These are phyloP conservation scores for Rhopilema esculentum DNA, from an alignment of 30 jellyfish, hydroid and myxozoan genomes.

Conservation along the genomic window DNA sequence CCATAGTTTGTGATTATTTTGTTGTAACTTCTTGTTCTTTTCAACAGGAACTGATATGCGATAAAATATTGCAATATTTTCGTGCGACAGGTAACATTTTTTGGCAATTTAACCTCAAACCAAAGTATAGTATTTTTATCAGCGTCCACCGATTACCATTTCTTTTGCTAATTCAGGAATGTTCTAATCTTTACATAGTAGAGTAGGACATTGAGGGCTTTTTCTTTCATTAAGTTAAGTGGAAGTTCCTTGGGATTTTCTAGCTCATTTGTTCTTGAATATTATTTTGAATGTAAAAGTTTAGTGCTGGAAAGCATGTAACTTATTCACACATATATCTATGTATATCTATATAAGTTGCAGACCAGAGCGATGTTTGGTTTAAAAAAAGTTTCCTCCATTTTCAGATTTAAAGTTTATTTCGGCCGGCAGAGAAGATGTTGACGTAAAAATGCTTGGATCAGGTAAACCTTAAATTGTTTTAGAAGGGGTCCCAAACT, in stretches of 20 bases:
- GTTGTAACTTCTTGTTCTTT: constrained; percentile 10
- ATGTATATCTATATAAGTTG: background rate
- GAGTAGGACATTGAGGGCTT: background rate
- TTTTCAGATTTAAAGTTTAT: constrained; percentile 75
- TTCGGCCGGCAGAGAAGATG: constrained; percentile 95
- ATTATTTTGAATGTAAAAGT: no score
- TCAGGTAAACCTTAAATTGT: no score
- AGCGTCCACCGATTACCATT: no score
- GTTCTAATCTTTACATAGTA: no score
- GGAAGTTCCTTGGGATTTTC: no score
- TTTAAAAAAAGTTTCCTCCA: background rate
- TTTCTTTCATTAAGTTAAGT: no score
- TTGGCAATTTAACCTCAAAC: no score
- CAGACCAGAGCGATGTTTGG: background rate
- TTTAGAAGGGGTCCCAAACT: no score
- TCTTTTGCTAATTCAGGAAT: no score
- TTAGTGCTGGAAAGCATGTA: background rate
- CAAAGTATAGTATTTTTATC: no score
- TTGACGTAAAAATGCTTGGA: constrained; percentile 94
- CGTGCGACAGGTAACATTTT: constrained; percentile 62
- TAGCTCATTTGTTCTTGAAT: no score
- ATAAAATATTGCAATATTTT: constrained; percentile 31
- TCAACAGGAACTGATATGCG: constrained; percentile 79
- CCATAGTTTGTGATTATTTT: background rate
- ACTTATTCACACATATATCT: no score